Evolutionary conservation across 2,113 vertebrate genomes (phyloP).

Genomic region (Gila orcuttii): DNA sequence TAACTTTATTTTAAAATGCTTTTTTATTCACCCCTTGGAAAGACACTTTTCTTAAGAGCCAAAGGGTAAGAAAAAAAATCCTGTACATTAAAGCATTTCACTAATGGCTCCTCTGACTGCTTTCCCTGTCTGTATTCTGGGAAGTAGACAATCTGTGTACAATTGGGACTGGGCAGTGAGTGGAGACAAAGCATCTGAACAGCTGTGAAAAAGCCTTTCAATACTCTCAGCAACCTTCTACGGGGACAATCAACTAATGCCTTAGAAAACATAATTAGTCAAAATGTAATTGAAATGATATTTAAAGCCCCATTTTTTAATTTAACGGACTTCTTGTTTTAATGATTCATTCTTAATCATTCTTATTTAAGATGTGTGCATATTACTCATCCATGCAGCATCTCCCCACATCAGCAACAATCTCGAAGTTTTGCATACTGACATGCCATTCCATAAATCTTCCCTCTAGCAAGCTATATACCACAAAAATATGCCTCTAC

Average conservation of each 20-base stretch:
- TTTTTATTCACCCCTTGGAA: neutral
- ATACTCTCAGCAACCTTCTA: slow-evolving; percentile 17
- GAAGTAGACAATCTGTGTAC: slow-evolving; percentile 40
- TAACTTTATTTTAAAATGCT: neutral
- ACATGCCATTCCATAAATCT: slow-evolving; percentile 30
- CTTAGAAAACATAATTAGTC: neutral
- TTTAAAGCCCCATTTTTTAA: neutral
- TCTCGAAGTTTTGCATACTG: neutral
- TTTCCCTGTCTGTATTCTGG: slow-evolving; percentile 53
- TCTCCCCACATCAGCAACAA: neutral
- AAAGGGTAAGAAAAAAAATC: slow-evolving; percentile 20
- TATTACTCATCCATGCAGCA: slow-evolving; percentile 1
- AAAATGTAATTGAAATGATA: neutral
- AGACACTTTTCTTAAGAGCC: neutral
- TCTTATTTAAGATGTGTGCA: neutral
- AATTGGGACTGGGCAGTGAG: slow-evolving; percentile 40
- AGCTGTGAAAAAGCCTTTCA: slow-evolving; percentile 36
- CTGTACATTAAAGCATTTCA: slow-evolving; percentile 54
- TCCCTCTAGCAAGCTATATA: neutral
- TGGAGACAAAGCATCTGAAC: slow-evolving; percentile 21
- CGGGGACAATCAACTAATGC: neutral
- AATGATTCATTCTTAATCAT: neutral
- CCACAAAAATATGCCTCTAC: slow-evolving; percentile 14
- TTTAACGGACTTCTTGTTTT: neutral
- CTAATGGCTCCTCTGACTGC: slow-evolving; percentile 59